Conservation (phyloP, 2,113 vertebrate genomes). For the Neodon shergylaensis region DNA sequence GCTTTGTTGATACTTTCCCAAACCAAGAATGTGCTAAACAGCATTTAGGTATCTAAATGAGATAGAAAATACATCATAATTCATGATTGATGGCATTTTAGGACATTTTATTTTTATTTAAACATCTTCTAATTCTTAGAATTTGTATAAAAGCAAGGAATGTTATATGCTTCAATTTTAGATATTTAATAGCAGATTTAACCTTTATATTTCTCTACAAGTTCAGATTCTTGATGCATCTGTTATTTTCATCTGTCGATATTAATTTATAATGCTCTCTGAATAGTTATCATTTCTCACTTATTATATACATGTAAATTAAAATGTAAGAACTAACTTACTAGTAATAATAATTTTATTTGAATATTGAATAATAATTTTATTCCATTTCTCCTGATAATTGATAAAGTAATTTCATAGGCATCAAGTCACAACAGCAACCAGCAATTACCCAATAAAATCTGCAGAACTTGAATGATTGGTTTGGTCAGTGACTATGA, state of each 20-base stretch:
- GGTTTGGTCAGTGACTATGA: neutral
- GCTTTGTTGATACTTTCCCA: neutral
- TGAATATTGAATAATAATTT: neutral
- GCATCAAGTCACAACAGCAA: neutral
- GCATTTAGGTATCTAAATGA: neutral
- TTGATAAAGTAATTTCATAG: neutral
- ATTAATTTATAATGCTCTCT: slow-evolving; percentile 6
- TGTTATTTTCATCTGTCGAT: neutral
- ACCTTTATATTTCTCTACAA: neutral
- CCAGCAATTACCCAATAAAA: neutral
- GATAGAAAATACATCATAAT: neutral
- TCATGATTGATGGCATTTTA: neutral
- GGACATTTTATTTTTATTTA: slow-evolving; percentile 35
- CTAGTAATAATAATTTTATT: slow-evolving; percentile 1
- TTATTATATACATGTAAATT: neutral
- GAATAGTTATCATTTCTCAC: neutral
- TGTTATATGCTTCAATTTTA: neutral
- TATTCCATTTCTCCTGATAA: neutral
- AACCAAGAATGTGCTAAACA: neutral
- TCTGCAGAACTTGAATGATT: neutral
- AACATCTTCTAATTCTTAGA: neutral
- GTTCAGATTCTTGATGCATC: neutral
- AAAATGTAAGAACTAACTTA: neutral
- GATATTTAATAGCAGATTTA: slow-evolving; percentile 12
- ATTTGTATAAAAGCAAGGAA: neutral